These are phyloP conservation scores for Lasioglossum zephyrum DNA, from an alignment of 2,888 invertebrate species.

Conservation along the genomic window DNA sequence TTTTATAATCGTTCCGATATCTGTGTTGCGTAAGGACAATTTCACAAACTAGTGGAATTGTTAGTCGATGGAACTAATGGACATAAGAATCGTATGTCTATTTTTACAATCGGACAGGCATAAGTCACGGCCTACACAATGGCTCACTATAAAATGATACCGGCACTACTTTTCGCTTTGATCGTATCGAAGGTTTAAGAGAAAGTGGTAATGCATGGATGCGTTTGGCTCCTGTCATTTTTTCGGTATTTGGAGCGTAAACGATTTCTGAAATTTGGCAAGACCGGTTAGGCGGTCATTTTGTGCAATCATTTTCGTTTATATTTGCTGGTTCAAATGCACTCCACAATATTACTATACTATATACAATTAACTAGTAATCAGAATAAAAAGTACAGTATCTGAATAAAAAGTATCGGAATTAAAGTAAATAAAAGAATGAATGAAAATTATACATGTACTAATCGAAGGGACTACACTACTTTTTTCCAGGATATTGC, in stretches of 20 bases:
- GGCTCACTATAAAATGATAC: background rate
- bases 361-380: background rate
- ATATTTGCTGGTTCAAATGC: background rate
- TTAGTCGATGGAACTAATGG: background rate
- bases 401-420: too few relatives aligned
- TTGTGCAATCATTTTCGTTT: background rate
- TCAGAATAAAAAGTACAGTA: too few relatives aligned
- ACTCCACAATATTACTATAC: background rate
- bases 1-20: background rate
- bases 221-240: slow-evolving; percentile 26
- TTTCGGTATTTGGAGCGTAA: slow-evolving; percentile 30
- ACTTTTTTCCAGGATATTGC: too few relatives aligned
- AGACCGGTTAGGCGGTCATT: slow-evolving; percentile 9
- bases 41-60: background rate
- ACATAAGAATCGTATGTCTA: background rate
- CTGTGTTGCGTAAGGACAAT: background rate
- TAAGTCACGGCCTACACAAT: background rate
- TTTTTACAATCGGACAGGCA: slow-evolving; percentile 19
- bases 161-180: background rate
- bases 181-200: slow-evolving; percentile 30
- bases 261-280: slow-evolving; percentile 50
- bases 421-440: background rate
- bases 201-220: slow-evolving; percentile 47
- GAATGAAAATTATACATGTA: background rate
- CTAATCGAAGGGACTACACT: too few relatives aligned